Evolutionary conservation across 1,140 invertebrate genomes (phyloP), one percentile per base, ranked within the genome.

Genomic region (Lasaia peninsularis): DNA sequence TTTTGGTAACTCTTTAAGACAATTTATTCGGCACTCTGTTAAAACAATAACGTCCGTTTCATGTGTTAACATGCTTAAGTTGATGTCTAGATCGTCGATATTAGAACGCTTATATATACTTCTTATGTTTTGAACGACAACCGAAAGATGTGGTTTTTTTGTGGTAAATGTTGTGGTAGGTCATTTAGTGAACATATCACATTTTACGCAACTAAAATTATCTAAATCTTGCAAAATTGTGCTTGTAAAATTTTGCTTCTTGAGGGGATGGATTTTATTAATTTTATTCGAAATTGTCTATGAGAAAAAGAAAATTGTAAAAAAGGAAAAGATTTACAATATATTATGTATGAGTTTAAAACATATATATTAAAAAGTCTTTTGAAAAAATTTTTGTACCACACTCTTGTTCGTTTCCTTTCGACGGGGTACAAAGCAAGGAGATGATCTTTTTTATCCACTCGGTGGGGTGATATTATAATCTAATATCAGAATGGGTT

Each of bases 371-470:
- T 71, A 11, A 68, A 24, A 9, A 71, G 56, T 28, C 60, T 37
- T 11, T 32, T 24, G 18, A 69, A 69, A 32, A 61, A 24, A 16
- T 65, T 70, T 52, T 31, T 68, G 57, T 73, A 73, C 71, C 71
- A 73, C 0, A 67, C 35, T 2, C 14, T 35, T 1, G 24, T 63
- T 14, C 71, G 51, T 10, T 60, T 69, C n/a, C 71, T 10, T 18
- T 74, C 71, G 1, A 74, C 58, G 1, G 60, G 68, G 28, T 61
- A 69, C 31, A 35, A 55, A 2, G 63, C 49, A 10, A 73, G 62
- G 40, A 67, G 28, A 44, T 77, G 71, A 33, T 78, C 75, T 40
- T 66, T 63, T 28, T 56, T 48, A 55, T 74, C 69, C 11, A 37
- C 35, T 12, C 35, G n/a, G 14, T 12, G 7, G 0, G 3, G 7